These are phyloP conservation scores for Hydrophis major DNA, from an alignment of 2,797 vertebrate genomes.

Conservation along the genomic window DNA sequence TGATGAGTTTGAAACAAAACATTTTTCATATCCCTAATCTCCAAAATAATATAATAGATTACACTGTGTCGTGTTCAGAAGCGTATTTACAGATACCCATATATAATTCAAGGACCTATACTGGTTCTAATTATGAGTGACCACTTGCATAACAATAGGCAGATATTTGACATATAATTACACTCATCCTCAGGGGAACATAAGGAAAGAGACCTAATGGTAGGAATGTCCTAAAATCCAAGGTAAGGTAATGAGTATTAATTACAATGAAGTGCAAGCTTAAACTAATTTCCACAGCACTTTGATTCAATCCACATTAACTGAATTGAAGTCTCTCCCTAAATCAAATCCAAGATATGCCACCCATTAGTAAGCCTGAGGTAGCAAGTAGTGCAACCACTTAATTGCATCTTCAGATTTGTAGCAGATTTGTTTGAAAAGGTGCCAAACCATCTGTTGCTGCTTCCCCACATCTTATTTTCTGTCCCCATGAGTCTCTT, in stretches of 20 bases:
- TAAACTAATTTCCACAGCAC: background rate
- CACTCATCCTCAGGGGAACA: background rate
- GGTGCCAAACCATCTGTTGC: background rate
- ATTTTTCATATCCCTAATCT: background rate
- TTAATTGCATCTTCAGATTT: background rate
- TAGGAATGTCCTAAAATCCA: background rate
- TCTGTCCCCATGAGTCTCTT: background rate
- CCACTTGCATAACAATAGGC: background rate
- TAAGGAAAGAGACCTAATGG: background rate
- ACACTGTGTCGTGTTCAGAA: background rate
- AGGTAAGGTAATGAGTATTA: background rate
- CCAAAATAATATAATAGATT: background rate
- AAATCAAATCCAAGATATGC: background rate
- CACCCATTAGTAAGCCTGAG: background rate
- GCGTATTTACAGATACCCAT: background rate
- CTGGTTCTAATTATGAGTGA: background rate
- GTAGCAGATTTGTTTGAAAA: background rate
- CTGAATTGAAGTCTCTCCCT: background rate
- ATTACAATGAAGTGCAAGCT: background rate
- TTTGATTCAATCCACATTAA: background rate
- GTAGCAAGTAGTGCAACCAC: background rate
- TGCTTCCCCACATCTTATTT: background rate
- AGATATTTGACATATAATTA: background rate
- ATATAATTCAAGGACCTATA: background rate
- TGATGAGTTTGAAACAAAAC: background rate